These are phyloP conservation scores for Trypoxylus dichotomus DNA, from an alignment of 1,140 invertebrate species.

Conservation along the genomic window DNA sequence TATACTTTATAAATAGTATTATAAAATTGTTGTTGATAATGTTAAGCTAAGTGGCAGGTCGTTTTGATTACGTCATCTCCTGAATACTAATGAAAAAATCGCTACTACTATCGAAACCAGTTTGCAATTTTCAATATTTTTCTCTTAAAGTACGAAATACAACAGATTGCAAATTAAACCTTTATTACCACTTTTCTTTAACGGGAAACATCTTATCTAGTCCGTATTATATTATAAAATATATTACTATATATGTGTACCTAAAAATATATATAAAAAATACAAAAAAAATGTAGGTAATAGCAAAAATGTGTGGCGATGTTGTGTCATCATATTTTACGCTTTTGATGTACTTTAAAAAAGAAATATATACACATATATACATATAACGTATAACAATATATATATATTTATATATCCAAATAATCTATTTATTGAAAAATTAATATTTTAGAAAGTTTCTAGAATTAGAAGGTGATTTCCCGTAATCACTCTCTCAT, in stretches of 20 bases:
- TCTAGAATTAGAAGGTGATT: neutral
- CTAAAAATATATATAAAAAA: neutral
- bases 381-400: neutral
- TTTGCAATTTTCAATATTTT: neutral
- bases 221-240: neutral
- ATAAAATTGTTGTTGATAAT: neutral
- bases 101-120: neutral
- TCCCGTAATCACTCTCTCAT: neutral
- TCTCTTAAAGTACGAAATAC: neutral
- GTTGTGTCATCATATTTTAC: neutral
- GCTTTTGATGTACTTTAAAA: neutral
- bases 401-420: slow-evolving; percentile 40
- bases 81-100: neutral
- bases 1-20: neutral
- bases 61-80: neutral
- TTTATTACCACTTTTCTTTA: neutral
- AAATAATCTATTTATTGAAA: slow-evolving; percentile 21
- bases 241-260: neutral
- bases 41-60: neutral
- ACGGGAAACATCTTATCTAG: neutral
- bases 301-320: neutral
- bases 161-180: neutral
- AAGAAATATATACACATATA: neutral
- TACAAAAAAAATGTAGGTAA: neutral
- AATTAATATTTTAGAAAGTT: slow-evolving; percentile 20